Evolutionary conservation across 2,888 invertebrate genomes (phyloP).

Genomic region (Pachydiplax longipennis): DNA sequence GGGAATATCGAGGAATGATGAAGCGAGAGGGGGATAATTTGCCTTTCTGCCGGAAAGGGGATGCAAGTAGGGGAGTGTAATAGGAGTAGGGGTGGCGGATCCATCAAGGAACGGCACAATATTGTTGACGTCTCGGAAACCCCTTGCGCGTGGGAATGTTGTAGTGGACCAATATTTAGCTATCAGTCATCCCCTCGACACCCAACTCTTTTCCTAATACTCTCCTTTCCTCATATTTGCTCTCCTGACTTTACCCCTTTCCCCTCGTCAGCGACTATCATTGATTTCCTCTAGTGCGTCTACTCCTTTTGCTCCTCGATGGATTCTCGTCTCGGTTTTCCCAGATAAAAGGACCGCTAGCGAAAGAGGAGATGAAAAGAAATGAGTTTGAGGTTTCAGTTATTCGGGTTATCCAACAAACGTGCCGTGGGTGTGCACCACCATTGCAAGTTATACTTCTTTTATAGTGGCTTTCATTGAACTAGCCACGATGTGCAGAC

Average conservation of each 20-base stretch:
- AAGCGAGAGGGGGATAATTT: slow-evolving; percentile 6
- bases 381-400: not conserved
- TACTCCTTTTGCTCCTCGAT: not conserved
- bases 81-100: not conserved
- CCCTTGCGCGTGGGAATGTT: slow-evolving; percentile 1
- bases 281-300: not conserved
- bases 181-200: not conserved
- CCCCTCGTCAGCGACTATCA: not conserved
- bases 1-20: slow-evolving; percentile 21
- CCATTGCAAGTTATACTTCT: no score
- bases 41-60: slow-evolving; percentile 46
- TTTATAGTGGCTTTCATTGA: no score
- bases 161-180: slow-evolving; percentile 31
- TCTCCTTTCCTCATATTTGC: not conserved
- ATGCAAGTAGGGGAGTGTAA: slow-evolving; percentile 45
- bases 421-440: no score
- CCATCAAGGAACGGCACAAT: slow-evolving; percentile 41
- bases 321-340: not conserved
- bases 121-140: not conserved
- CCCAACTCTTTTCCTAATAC: not conserved
- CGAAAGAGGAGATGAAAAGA: not conserved
- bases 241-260: not conserved
- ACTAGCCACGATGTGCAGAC: no score
- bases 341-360: not conserved
- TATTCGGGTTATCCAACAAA: not conserved